Base-by-base conservation (phyloP, 2,888 invertebrate species). In the Parnassius smintheus region DNA sequence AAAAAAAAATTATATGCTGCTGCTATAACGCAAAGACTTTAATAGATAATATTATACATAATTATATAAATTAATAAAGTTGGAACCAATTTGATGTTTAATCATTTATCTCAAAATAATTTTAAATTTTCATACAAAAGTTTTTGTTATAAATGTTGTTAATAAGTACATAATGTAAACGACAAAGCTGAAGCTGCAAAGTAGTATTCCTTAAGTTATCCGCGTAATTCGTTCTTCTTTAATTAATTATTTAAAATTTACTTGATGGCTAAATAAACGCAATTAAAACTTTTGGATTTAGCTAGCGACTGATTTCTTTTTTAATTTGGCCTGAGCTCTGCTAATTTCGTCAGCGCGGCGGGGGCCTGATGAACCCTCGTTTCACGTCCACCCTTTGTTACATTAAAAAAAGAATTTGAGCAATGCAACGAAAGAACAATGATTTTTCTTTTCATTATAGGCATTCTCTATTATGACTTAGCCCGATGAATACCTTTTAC, bases 241-340 rank as follows among this genome's bases (percentile, higher is more conserved):
- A 88, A 87, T 86, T 86, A 86, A 88, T 87, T 83, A 86, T 78
- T 73, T 73, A 74, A 66, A 80, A 82, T 85, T 82, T 77, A 80
- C 81, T 78, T 82, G 86, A 90, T 85, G 82, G 82, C 81, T 85
- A 88, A 91, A 91, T 89, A 88, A 90, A 91, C 83, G 88, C 85
- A 91, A 91, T 91, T 91, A 91, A 91, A 91, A 91, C 89, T 91
- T 91, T 83, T 70, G 66, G 78, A 85, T 88, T 88, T 85, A 87
- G 86, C 85, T 83, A 85, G 77, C 80, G 81, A 82, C 86, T 81
- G 86, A 91, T 91, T 90, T 90, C 88, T 91, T 91, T 91, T 91
- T 90, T 89, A 90, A 91, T 91, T 91, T 88, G 76, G 79, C 72
- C 73, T 82, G 80, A 85, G 81, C 86, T 85, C 74, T 79, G 78